Percentiles rank a stretch among this genome's conserved stretches.
Conservation (phyloP, 92 coral and sea anemone genomes). For the Porites lobata region DNA sequence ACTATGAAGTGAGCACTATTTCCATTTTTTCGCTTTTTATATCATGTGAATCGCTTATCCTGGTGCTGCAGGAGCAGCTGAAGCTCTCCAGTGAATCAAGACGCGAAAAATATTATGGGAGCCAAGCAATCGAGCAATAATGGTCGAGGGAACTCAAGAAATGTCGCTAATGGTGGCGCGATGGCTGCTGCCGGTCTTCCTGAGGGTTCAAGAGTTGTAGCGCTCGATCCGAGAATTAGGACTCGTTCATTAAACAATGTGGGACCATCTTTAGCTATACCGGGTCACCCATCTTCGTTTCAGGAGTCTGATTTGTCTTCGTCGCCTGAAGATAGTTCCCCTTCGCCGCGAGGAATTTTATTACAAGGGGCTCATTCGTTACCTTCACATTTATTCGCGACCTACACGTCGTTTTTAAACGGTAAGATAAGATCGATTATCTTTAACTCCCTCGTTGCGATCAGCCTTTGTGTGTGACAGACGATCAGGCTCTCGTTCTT, state of each 20-base stretch:
- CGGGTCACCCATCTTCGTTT: slow-evolving; percentile 84
- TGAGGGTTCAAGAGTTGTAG: slow-evolving; percentile 83
- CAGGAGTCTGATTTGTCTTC: slow-evolving; percentile 92
- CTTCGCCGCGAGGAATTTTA: slow-evolving; percentile 69
- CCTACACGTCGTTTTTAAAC: slow-evolving; percentile 73
- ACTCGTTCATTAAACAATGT: slow-evolving; percentile 92
- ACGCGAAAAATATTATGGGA: slow-evolving; percentile 69
- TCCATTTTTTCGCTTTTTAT: background rate
- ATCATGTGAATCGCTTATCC: slow-evolving; percentile 11
- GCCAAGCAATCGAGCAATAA: slow-evolving; percentile 87
- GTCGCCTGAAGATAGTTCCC: slow-evolving; percentile 83
- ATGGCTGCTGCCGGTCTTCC: slow-evolving; percentile 78
- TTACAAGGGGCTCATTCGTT: slow-evolving; percentile 92
- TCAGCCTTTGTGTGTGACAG: background rate
- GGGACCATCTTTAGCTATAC: slow-evolving; percentile 86
- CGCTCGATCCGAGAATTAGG: slow-evolving; percentile 85
- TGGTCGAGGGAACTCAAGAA: slow-evolving; percentile 76
- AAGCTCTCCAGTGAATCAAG: slow-evolving; percentile 10
- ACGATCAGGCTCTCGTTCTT: background rate
- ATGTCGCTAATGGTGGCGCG: slow-evolving; percentile 71
- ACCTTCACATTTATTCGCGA: slow-evolving; percentile 88
- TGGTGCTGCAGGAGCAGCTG: slow-evolving; percentile 59
- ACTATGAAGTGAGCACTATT: background rate
- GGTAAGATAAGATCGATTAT: slow-evolving; percentile 69
- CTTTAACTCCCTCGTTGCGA: background rate